These are phyloP conservation scores for Drosophila sp. DNA, from an alignment of 1,140 invertebrate genomes.

Conservation along the genomic window DNA sequence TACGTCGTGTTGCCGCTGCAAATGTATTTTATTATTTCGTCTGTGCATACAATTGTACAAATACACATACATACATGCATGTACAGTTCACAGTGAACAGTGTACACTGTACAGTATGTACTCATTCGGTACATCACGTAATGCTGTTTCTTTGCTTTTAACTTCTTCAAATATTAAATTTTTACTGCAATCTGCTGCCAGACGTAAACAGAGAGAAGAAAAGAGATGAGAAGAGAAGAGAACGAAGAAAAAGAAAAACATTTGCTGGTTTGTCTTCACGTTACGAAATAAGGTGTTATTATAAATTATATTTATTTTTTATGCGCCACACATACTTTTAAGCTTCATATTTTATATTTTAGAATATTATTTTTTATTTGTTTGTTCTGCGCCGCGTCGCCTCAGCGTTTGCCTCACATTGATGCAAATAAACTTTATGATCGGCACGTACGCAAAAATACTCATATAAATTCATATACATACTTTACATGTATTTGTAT, in stretches of 20 bases:
- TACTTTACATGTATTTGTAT: conserved; percentile 19
- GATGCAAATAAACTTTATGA: conserved; percentile 78
- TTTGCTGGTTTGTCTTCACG: conserved; percentile 43
- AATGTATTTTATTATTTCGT: conserved; percentile 59
- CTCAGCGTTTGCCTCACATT: conserved; percentile 37
- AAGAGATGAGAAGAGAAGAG: too few relatives aligned
- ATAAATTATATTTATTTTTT: conserved; percentile 63
- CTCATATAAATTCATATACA: conserved; percentile 25
- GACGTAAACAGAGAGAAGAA: conserved; percentile 17
- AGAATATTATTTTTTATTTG: conserved; percentile 81
- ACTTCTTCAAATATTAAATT: conserved; percentile 76
- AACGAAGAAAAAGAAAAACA: conserved; percentile 16
- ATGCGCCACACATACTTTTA: conserved; percentile 64
- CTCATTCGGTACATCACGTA: conserved; percentile 63
- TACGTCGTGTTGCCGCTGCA: conserved; percentile 50
- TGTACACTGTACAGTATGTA: too few relatives aligned
- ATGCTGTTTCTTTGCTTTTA: conserved; percentile 72
- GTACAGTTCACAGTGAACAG: too few relatives aligned
- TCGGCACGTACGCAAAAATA: conserved; percentile 65
- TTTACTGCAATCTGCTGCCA: conserved; percentile 57
- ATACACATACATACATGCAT: conserved; percentile 18
- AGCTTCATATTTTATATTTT: conserved; percentile 68
- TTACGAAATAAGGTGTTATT: conserved; percentile 66
- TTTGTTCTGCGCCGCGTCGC: conserved; percentile 57
- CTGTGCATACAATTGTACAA: conserved; percentile 23